Evolutionary conservation across 2,113 vertebrate species (phyloP), one percentile per base, ranked within the genome.

Genomic region (Stigmatopora nigra): DNA sequence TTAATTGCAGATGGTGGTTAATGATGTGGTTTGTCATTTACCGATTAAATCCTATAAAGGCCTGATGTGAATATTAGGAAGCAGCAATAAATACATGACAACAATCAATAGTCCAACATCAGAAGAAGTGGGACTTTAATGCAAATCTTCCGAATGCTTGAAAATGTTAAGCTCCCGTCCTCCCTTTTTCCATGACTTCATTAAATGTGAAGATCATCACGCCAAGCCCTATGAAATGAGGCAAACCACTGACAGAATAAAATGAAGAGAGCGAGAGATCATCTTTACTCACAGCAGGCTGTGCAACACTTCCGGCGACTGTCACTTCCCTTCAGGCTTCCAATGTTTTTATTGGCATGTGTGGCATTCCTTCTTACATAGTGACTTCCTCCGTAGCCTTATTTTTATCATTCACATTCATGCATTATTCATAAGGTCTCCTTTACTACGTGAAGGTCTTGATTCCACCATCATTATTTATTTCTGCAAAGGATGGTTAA

Each of bases 241-340:
- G 73, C 77, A 71, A 77, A 78, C 65, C 73, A 68, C 71, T 77
- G 82, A 80, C 79, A 80, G 71, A 73, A 63, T 38, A 44, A 79
- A 77, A 75, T 69, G 52, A 69, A 72, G 70, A 65, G 53, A 69
- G 44, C 58, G 58, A 17, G 65, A 74, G 69, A 75, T 77, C 55
- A 58, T 61, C 65, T 78, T 65, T 63, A 48, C 69, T 79, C 73
- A 68, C 78, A 77, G 75, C 72, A 76, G 68, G 74, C 58, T 64
- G 65, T 64, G 70, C 64, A 67, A 48, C 1, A 63, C 64, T 75
- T 79, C 69, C 68, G 79, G 78, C 73, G 76, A 64, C 71, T 84
- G 82, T 81, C 79, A 82, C 76, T 81, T 81, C 63, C 79, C 78
- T 73, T 75, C 80, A 83, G 81, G 81, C 75, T 79, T 73, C 65